Percentiles rank a stretch among this genome's conserved stretches.
Conservation (phyloP, 2,888 invertebrate species). For the Cerastoderma edule region DNA sequence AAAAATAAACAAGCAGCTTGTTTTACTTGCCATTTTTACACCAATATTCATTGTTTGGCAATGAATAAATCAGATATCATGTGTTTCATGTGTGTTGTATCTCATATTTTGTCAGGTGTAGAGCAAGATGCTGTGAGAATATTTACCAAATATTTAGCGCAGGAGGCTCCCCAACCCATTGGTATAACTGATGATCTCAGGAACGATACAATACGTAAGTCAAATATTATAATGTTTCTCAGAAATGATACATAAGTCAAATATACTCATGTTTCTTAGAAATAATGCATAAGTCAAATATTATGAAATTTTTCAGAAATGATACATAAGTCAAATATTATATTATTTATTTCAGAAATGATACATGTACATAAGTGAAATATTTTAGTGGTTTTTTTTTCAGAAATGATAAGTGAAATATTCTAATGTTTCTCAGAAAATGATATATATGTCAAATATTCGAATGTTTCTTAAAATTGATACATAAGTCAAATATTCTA, state of each 20-base stretch:
- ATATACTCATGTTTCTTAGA: neutral
- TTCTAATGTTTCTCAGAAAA: no score
- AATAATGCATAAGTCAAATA: constrained; percentile 20
- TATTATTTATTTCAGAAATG: neutral
- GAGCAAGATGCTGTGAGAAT: constrained; percentile 88
- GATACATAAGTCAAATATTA: constrained; percentile 22
- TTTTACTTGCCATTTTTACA: no score
- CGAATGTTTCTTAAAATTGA: no score
- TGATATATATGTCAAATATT: no score
- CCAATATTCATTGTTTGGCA: no score
- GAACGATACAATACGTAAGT: constrained; percentile 83
- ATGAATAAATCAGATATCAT: no score
- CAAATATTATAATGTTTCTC: neutral
- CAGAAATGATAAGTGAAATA: no score
- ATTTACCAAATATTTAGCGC: constrained; percentile 91
- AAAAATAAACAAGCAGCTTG: no score
- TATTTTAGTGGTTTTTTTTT: no score
- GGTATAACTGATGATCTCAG: constrained; percentile 83
- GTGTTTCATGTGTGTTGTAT: no score
- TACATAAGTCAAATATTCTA: no score
- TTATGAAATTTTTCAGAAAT: neutral
- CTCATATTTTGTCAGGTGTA: constrained; percentile 76
- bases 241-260: constrained; percentile 20
- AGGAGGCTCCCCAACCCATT: constrained; percentile 87
- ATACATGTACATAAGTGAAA: no score